Percentiles rank a stretch among this genome's conserved stretches.
phyloP scores from a whole-genome alignment of 2,113 vertebrate genomes.

The Pavo muticus region DNA sequence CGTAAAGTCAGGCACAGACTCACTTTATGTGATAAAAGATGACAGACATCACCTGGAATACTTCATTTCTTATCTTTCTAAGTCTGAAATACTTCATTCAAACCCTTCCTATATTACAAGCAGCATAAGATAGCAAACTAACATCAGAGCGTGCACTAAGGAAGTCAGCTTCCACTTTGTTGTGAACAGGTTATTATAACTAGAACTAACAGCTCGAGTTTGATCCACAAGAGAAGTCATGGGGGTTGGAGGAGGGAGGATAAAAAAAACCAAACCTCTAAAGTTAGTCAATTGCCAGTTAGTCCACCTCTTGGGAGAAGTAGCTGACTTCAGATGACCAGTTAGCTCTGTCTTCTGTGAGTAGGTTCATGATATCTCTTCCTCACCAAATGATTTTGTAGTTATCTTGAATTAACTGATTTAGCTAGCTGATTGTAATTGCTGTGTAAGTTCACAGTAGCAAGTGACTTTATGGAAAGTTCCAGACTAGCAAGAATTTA shows the following conservation, averaged over 20 bases:
- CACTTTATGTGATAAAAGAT: background rate
- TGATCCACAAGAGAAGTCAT: background rate
- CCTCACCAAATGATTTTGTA: background rate
- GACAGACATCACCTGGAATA: background rate
- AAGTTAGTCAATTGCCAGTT: background rate
- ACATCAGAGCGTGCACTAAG: background rate
- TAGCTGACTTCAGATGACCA: background rate
- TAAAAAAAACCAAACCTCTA: background rate
- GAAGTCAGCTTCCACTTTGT: background rate
- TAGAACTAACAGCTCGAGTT: background rate
- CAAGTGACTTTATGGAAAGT: background rate
- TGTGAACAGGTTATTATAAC: background rate
- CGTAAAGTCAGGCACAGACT: background rate
- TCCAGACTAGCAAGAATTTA: background rate
- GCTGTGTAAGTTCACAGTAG: background rate
- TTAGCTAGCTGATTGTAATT: background rate
- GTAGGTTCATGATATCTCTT: background rate
- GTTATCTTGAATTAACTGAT: background rate
- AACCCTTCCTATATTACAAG: background rate
- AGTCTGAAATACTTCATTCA: conserved; percentile 30
- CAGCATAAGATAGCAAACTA: background rate
- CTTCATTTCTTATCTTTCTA: conserved; percentile 13
- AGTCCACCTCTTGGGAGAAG: background rate
- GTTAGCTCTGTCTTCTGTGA: background rate
- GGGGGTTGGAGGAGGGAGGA: no score